Conservation (phyloP, 1,140 invertebrate species). For the Coptotermes formosanus region DNA sequence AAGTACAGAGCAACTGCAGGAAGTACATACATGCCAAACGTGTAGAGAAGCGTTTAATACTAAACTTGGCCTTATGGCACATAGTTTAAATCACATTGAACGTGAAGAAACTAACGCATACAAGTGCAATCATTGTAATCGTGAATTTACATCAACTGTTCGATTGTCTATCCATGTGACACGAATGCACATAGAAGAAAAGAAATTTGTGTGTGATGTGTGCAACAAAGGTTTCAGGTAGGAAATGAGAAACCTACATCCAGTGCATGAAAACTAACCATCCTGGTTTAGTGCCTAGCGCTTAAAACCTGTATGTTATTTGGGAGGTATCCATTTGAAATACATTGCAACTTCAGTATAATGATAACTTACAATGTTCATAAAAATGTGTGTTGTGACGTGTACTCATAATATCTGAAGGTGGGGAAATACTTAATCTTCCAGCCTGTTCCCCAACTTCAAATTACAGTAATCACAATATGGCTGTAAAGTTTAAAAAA, state of each 20-base stretch:
- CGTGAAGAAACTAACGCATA: not conserved
- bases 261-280: no score
- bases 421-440: no score
- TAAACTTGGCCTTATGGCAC: conserved; percentile 27
- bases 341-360: no score
- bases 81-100: conserved; percentile 25
- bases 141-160: conserved; percentile 22
- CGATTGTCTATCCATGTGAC: conserved; percentile 28
- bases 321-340: no score
- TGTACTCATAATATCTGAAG: no score
- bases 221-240: conserved; percentile 28
- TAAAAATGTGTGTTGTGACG: no score
- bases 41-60: conserved; percentile 24
- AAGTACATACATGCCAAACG: conserved; percentile 10
- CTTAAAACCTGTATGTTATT: no score
- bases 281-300: no score
- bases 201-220: conserved; percentile 26
- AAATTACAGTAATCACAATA: no score
- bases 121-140: conserved; percentile 20
- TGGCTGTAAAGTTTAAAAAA: no score
- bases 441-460: no score
- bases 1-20: not conserved
- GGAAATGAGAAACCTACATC: not conserved
- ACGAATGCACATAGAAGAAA: conserved; percentile 24
- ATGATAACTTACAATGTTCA: no score